Evolutionary conservation across 92 coral and sea anemone genomes (phyloP).

Genomic region (Muricea muricata): DNA sequence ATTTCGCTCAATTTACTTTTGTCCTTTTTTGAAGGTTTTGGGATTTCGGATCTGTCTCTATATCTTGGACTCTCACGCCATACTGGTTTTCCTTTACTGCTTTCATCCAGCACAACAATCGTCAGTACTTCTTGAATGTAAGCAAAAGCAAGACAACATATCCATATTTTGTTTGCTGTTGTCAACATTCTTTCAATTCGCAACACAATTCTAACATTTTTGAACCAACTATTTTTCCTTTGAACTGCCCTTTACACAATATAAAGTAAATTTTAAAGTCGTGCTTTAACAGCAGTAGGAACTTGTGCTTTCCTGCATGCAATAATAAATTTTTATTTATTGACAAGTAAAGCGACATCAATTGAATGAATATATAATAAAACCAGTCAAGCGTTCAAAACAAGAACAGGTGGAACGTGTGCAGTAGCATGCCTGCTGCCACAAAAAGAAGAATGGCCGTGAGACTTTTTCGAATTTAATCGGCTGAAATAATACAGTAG

Average conservation of each 20-base stretch:
- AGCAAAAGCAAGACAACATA: not conserved
- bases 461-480: no score
- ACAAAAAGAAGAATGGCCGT: no score
- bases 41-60: slow-evolving; percentile 13
- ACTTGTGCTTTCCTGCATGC: not conserved
- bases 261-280: no score
- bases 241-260: not conserved
- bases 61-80: not conserved
- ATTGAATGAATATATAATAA: not conserved
- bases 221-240: no score
- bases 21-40: not conserved
- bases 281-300: no score
- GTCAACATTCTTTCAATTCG: not conserved
- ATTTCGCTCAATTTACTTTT: not conserved
- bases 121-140: not conserved
- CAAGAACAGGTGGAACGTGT: not conserved
- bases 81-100: not conserved
- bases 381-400: slow-evolving; percentile 1
- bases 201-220: not conserved
- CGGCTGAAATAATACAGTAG: no score
- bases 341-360: not conserved
- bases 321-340: not conserved
- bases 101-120: not conserved
- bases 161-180: not conserved
- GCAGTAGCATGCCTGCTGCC: no score